Evolutionary conservation across 2,888 invertebrate genomes (phyloP), one percentile per base, ranked within the genome.

Genomic region (Agapostemon virescens): DNA sequence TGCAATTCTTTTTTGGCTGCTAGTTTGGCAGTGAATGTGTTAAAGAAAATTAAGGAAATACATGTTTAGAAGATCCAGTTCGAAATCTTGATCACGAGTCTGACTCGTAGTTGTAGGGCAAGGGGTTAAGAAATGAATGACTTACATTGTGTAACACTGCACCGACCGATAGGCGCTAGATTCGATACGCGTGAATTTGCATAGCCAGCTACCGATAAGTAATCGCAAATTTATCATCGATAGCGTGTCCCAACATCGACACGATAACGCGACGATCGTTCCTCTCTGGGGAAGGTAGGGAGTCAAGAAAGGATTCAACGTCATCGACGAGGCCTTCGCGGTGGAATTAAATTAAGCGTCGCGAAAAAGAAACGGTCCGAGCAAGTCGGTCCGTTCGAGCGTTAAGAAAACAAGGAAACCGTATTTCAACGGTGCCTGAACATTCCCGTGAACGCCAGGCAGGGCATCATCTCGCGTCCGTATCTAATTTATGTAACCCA

Each of bases 401-500:
- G 64, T 75, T 78, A 70, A 78, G 77, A 82, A 78, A 83, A 82
- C 82, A 78, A 61, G 74, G 75, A 68, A 82, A 82, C 61, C 74
- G 77, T 83, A 81, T 77, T 72, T 82, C 71, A 76, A 45, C 77
- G 49, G 52, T 45, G 72, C 38, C 73, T 67, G 36, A 68, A 76
- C 71, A 75, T 74, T 80, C 78, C 68, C 40, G 67, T 49, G 74
- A 30, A 79, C 45, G 33, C 42, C 69, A 72, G 23, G 52, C 81
- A 74, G 75, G 23, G 52, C 81, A 74, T 80, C 81, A 40, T 80
- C 81, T 23, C 74, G 63, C 82, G 74, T 64, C 49, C 74, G 70
- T 71, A 74, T 68, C 73, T 82, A 77, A 77, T 83, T 83, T 82
- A 77, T 82, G 82, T 69, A 78, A 78, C 74, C 71, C 61, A 78